Evolutionary conservation across 2,797 vertebrate genomes (phyloP).

Genomic region (Onychomys leucogaster): DNA sequence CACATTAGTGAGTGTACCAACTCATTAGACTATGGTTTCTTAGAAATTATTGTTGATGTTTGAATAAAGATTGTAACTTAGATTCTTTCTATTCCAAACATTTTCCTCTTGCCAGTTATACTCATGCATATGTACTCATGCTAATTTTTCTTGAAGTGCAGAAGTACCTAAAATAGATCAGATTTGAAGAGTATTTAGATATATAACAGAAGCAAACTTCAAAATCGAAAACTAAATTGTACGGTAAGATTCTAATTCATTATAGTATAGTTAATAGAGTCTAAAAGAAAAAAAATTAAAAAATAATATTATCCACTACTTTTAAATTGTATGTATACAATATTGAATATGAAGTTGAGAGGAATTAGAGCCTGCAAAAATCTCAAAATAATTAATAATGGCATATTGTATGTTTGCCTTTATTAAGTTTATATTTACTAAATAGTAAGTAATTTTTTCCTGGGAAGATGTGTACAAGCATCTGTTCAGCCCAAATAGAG

Average conservation of each 20-base stretch:
- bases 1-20: not conserved
- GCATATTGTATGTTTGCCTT: not conserved
- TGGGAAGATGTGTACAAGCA: not conserved
- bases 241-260: not conserved
- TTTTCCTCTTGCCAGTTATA: not conserved
- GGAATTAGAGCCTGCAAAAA: not conserved
- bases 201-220: not conserved
- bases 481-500: not conserved
- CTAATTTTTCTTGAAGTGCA: not conserved
- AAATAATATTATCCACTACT: not conserved
- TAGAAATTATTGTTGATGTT: not conserved
- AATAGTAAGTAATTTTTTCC: not conserved
- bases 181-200: not conserved
- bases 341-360: not conserved
- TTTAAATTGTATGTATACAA: not conserved
- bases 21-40: not conserved
- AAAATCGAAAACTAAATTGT: constrained; percentile 1
- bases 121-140: not conserved
- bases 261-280: not conserved
- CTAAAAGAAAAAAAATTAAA: not conserved
- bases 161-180: not conserved
- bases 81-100: not conserved
- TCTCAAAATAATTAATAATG: constrained; percentile 41
- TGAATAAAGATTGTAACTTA: not conserved
- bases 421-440: not conserved